phyloP scores from a whole-genome alignment of 2,113 vertebrate genomes.

The Glaucomys volans region DNA sequence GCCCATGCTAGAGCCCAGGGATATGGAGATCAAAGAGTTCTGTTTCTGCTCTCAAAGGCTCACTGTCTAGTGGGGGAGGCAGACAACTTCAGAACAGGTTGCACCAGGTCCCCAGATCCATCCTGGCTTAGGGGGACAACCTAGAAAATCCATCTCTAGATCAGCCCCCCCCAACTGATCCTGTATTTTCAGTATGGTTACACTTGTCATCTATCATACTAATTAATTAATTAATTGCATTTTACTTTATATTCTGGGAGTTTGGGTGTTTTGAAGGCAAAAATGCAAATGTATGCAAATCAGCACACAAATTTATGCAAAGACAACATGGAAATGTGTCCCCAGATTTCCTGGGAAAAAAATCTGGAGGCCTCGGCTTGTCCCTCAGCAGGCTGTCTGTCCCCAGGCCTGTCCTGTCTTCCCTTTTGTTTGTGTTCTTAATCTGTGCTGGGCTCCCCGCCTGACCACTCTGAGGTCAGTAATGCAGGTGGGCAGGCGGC shows the following conservation, averaged over 20 bases:
- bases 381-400: conserved; percentile 79
- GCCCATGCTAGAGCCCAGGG: not conserved
- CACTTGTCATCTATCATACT: conserved; percentile 61
- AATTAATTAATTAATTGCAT: conserved; percentile 83
- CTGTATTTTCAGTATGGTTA: conserved; percentile 64
- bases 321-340: conserved; percentile 82
- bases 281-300: conserved; percentile 83
- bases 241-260: conserved; percentile 81
- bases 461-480: conserved; percentile 11
- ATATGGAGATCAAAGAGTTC: conserved; percentile 42
- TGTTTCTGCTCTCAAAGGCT: not conserved
- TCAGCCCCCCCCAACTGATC: conserved; percentile 1
- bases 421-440: conserved; percentile 80
- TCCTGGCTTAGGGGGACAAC: conserved; percentile 39
- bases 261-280: conserved; percentile 82
- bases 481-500: not conserved
- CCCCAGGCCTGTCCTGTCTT: conserved; percentile 72
- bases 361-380: conserved; percentile 71
- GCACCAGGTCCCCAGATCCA: not conserved
- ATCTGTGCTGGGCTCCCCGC: conserved; percentile 70
- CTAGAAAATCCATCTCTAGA: conserved; percentile 55
- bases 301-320: conserved; percentile 78
- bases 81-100: conserved; percentile 33
- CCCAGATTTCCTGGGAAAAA: conserved; percentile 78
- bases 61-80: not conserved